Base-by-base conservation (phyloP, 2,797 vertebrate genomes). In the Leucoraja ocellata region DNA sequence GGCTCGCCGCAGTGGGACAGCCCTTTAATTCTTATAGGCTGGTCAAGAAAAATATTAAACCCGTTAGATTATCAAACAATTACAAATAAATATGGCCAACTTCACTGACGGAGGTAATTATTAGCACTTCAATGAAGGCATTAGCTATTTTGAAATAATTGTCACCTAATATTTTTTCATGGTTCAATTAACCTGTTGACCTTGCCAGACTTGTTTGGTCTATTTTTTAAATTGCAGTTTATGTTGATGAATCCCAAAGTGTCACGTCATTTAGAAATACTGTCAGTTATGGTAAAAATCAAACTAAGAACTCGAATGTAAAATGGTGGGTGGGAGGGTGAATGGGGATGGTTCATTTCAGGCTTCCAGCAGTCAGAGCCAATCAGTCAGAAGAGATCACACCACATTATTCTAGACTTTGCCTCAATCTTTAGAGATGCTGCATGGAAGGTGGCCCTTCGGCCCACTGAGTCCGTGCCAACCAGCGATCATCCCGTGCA, bases 71-170 rank as follows among this genome's bases (percentile, higher is more conserved):
- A 36, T 16, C 18, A 1, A 32, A 18, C 46, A 83, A 61, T 61
- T 61, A 83, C 58, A 88, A 65, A 18, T 88, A 36, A 88, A 63
- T 14, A 88, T 32, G 28, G 32, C n/a, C 25, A 88, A 88, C 25
- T 61, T 32, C 65, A 65, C 32, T 88, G 36, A n/a, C 32, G n/a
- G n/a, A 39, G 32, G 61, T 32, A 88, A 88, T 63, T 65, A 63
- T 32, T n/a, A 65, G 16, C 13, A 88, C 32, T 88, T 65, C 28
- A 88, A 65, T 65, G 61, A 88, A 88, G 1, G 84, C 28, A 21
- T 88, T 88, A 65, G n/a, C 65, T 65, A n/a, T 88, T 32, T 78
- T 88, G 84, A 88, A 88, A 65, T 88, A 88, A 88, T 88, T 88
- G 28, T 63, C 84, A 88, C 84, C 84, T 88, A 18, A 21, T 32